Percentiles rank a stretch among this genome's conserved stretches.
phyloP scores from a whole-genome alignment of 2,113 vertebrate genomes.

The Saguinus imperator region DNA sequence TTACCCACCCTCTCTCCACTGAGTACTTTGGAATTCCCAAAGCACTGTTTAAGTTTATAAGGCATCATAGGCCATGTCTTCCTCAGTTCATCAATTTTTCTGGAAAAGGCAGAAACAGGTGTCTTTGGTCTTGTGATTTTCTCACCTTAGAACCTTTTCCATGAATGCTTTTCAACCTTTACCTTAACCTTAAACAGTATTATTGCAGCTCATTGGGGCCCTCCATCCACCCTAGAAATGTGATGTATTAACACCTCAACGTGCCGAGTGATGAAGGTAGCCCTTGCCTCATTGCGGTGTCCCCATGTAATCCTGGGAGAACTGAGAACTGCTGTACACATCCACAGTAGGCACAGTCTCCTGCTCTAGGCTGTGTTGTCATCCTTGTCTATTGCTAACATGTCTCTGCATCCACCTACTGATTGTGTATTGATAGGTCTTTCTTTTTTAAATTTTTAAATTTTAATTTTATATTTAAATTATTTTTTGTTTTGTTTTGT shows the following conservation, averaged over 20 bases:
- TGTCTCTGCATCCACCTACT: neutral
- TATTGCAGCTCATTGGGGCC: neutral
- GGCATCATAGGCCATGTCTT: neutral
- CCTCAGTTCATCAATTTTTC: neutral
- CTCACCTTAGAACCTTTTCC: neutral
- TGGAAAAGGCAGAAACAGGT: neutral
- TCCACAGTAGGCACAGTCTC: neutral
- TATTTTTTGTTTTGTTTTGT: too few species aligned
- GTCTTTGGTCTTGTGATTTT: neutral
- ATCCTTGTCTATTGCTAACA: neutral
- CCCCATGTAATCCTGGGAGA: neutral
- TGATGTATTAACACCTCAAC: neutral
- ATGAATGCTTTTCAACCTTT: neutral
- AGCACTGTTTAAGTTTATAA: neutral
- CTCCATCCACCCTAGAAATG: neutral
- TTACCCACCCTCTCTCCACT: neutral
- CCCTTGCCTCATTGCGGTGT: fast-evolving
- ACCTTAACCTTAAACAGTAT: neutral
- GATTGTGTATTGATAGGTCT: neutral
- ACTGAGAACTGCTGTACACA: neutral
- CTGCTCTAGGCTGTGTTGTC: too few species aligned
- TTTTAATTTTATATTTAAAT: too few species aligned
- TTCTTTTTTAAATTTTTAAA: neutral
- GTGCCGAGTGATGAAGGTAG: neutral
- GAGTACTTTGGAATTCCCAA: neutral